Percentiles rank a stretch among this genome's conserved stretches.
Evolutionary conservation across 30 jellyfish, hydroid and myxozoan species (phyloP).

Genomic region (Pelagia noctiluca): DNA sequence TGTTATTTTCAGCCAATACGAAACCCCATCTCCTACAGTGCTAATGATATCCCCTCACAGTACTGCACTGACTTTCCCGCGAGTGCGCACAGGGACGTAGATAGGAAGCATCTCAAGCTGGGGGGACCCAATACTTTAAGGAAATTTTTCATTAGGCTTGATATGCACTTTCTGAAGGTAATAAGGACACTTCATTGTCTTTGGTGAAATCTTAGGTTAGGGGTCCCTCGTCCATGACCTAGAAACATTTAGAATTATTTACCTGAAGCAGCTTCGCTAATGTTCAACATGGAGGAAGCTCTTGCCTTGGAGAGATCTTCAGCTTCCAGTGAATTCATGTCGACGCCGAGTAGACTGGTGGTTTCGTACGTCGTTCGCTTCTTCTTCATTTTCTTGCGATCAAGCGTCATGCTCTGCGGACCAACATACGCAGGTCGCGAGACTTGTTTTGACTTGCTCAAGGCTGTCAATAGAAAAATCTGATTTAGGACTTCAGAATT

Average conservation of each 20-base stretch:
- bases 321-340: conserved; percentile 48
- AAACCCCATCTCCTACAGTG: too few relatives aligned
- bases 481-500: not conserved
- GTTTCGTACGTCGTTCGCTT: conserved; percentile 52
- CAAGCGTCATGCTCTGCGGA: conserved; percentile 66
- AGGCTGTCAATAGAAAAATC: conserved; percentile 50
- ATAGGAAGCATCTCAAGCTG: not conserved
- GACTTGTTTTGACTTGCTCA: conserved; percentile 71
- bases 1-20: too few relatives aligned
- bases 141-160: too few relatives aligned
- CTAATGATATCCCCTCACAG: too few relatives aligned
- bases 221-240: not conserved
- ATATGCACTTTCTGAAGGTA: too few relatives aligned
- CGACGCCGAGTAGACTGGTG: conserved; percentile 68
- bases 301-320: conserved; percentile 60
- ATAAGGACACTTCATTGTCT: not conserved
- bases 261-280: conserved; percentile 85
- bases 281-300: conserved; percentile 89
- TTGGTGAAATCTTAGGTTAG: not conserved
- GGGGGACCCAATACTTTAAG: not conserved
- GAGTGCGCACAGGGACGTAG: not conserved
- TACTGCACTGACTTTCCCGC: not conserved
- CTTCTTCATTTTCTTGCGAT: conserved; percentile 44
- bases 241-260: not conserved
- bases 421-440: conserved; percentile 65